phyloP scores from a whole-genome alignment of 2,888 invertebrate species.

The Teleiodes luculella region DNA sequence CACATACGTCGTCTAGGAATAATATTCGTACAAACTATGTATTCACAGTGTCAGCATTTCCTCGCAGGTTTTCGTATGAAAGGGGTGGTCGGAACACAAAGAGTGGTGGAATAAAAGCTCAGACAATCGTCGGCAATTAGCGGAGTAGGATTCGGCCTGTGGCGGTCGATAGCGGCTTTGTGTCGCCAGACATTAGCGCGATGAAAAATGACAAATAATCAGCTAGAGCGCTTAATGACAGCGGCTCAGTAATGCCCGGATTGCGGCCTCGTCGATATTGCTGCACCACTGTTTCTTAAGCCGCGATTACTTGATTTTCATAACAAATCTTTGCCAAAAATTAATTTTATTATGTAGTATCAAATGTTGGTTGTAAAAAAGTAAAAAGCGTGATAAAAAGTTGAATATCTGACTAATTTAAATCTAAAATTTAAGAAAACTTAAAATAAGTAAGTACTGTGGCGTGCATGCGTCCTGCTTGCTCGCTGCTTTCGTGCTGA shows the following conservation, averaged over 20 bases:
- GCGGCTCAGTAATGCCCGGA: not conserved
- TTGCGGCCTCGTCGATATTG: not conserved
- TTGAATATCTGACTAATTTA: too few relatives aligned
- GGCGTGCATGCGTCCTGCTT: too few relatives aligned
- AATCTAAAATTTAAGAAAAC: too few relatives aligned
- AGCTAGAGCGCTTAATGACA: conserved; percentile 18
- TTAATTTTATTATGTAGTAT: too few relatives aligned
- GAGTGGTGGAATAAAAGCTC: conserved; percentile 51
- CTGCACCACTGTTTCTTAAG: not conserved
- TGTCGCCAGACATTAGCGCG: conserved; percentile 46
- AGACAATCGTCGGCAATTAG: conserved; percentile 65
- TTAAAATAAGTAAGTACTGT: too few relatives aligned
- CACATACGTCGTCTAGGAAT: not conserved
- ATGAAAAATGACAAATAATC: conserved; percentile 45
- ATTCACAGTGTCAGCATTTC: conserved; percentile 15
- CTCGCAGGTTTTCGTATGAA: conserved; percentile 30
- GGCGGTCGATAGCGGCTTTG: conserved; percentile 55
- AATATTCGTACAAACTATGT: conserved; percentile 3
- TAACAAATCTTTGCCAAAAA: too few relatives aligned
- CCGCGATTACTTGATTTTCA: not conserved
- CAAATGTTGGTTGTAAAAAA: too few relatives aligned
- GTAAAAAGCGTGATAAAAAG: too few relatives aligned
- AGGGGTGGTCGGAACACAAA: conserved; percentile 42
- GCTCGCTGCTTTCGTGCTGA: too few relatives aligned
- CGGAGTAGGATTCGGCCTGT: conserved; percentile 43